Evolutionary conservation across 2,888 invertebrate species (phyloP), one percentile per base, ranked within the genome.

Genomic region (Hirtodrosophila confusa): DNA sequence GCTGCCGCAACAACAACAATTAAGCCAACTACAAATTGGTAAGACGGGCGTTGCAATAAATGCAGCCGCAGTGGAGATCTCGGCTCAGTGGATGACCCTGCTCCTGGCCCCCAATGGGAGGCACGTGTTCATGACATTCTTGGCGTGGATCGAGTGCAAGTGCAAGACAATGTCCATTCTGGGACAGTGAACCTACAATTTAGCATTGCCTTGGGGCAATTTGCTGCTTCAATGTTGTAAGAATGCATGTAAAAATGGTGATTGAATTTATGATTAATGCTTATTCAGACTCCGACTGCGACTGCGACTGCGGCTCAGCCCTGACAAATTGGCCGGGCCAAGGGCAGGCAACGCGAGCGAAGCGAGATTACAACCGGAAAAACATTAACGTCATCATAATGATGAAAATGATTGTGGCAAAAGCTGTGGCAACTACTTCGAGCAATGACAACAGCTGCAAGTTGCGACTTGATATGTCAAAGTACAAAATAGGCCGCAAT

Each of bases 241-340:
- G 77, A 86, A 83, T 80, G 48, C 84, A 71, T 79, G 86, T 82
- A 69, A 79, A 74, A 77, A 78, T 79, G 69, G 43, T 75, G 69
- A 80, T 82, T 85, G 75, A 54, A 65, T 79, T 82, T 72, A 73
- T 79, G 78, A 86, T 86, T 78, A 69, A 78, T 79, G 68, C 33
- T 54, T 47, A 45, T 31, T 70, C 85, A 78, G 78, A 74, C 51
- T 40, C 35, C 44, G 48, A 55, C 17, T 33, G 31, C 36, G 44
- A 24, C 11, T 29, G 9, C 9, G 49, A 35, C 33, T 11, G 8
- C 17, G 2, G 17, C 31, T 47, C 17, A 56, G 57, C 69, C 66
- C 61, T 67, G 74, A 69, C 66, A 65, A 75, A 80, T 84, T 84
- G 78, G 76, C 68, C 57, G 10, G 17, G 66, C 67, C 82, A 82